Percentiles rank a stretch among this genome's conserved stretches.
Evolutionary conservation across 2,888 invertebrate genomes (phyloP).

Genomic region (Beris chalybata): DNA sequence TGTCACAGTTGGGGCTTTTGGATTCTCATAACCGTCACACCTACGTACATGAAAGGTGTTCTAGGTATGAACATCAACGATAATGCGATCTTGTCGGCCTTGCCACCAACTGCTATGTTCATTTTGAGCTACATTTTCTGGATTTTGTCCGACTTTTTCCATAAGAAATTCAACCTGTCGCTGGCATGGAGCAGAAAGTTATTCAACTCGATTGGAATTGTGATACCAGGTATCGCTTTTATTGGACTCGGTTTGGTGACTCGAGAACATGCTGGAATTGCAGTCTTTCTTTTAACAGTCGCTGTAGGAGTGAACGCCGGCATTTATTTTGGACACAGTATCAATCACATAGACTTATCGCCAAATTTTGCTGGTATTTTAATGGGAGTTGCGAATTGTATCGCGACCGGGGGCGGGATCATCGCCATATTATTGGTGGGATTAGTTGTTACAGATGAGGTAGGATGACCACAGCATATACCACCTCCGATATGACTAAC

Average conservation of each 20-base stretch:
- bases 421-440: constrained; percentile 65
- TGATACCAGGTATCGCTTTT: constrained; percentile 62
- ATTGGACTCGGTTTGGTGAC: constrained; percentile 60
- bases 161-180: constrained; percentile 55
- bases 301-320: constrained; percentile 66
- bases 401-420: constrained; percentile 65
- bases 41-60: constrained; percentile 67
- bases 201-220: constrained; percentile 55
- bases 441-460: constrained; percentile 60
- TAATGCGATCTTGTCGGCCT: constrained; percentile 59
- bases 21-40: constrained; percentile 70
- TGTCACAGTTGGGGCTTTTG: constrained; percentile 76
- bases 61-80: constrained; percentile 64
- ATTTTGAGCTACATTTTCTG: constrained; percentile 58
- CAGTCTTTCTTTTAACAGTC: constrained; percentile 61
- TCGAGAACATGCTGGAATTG: constrained; percentile 55
- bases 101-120: constrained; percentile 62
- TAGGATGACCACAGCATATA: constrained; percentile 44
- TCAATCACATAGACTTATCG: constrained; percentile 71
- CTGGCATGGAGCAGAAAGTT: constrained; percentile 49
- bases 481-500: neutral
- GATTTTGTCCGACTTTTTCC: constrained; percentile 58
- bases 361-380: constrained; percentile 70
- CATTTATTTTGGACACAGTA: constrained; percentile 63
- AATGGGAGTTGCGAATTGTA: constrained; percentile 70